Evolutionary conservation across 2,113 vertebrate genomes (phyloP), one percentile per base, ranked within the genome.

Genomic region (Hippocampus abdominalis): DNA sequence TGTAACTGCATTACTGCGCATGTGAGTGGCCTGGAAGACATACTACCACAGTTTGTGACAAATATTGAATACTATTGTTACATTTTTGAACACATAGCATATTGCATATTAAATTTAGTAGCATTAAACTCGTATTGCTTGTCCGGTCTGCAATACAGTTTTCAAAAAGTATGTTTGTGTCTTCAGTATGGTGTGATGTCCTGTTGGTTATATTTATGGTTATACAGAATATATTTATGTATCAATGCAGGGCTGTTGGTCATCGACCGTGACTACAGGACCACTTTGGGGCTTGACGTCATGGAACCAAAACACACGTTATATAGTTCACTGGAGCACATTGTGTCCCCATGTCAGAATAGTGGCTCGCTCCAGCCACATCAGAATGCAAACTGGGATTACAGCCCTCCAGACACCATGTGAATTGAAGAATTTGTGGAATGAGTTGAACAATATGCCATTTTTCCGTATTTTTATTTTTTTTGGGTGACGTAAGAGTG

Each of bases 231-330:
- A 27, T 4, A 29, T 29, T 29, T 32, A 88, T 92, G 77, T 82
- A 89, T 91, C 90, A 91, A 66, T 56, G 61, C 70, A 62, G 56
- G 86, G 86, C 71, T 62, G 75, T 69, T 80, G 81, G 78, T 74
- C 39, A 81, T 82, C 62, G 76, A 77, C 74, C 76, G 81, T 86
- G 73, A 85, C 79, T 88, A 64, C 87, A 89, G 91, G 90, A 89
- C 87, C 84, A 84, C 72, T 29, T 76, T 82, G 64, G 81, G 79
- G 77, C 76, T 83, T 72, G 46, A 77, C 72, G 81, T 90, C 89
- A 86, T 83, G 57, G 85, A 80, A 81, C 61, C 42, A 42, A 86
- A 76, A 80, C 81, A 84, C 76, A 81, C 80, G 71, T 74, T 82
- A 66, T 49, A 16, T 40, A 25, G 62, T 25, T 84, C 62, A 53